Base-by-base conservation (phyloP, 2,888 invertebrate species). In the Podabrus alpinus region DNA sequence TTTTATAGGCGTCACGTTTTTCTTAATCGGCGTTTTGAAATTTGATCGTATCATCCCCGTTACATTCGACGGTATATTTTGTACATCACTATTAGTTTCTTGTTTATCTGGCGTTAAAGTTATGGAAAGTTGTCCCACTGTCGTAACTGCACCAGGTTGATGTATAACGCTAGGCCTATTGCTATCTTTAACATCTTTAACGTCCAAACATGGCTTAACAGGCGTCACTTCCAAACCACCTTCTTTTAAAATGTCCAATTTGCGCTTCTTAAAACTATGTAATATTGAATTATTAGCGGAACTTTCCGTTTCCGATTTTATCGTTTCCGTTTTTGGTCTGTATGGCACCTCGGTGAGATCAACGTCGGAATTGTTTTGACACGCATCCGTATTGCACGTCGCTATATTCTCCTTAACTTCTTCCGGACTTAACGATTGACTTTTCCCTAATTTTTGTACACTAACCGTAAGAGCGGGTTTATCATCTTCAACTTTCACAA, bases 161-260 rank as follows among this genome's bases (percentile, higher is more conserved):
- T 82, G 82, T 61, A 87, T 86, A 10, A 87, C 86, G n/a, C 86
- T 83, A 7, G 86, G 84, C 68, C 86, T 77, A 64, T 79, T 79
- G 4, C 29, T 29, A 68, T 85, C 85, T 81, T 83, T 85, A 21
- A 73, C 15, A 64, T 77, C 69, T 61, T 69, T 72, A 15, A 15
- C 29, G 19, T 77, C 74, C 13, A 15, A 60, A 13, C 15, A 24
- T 13, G 72, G 72, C 64, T 75, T 72, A 24, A 78, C 85, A 77
- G 24, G 91, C 0, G 94, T 94, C 1, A 94, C 94, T 83, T 94
- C 94, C 3, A 94, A 86, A 0, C 94, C 94, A 13, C 94, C 90
- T 81, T 94, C 93, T 74, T 93, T 92, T 59, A 94, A 88, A 62
- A 94, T 94, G 79, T 94, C 94, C 9, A 94, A 88, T 82, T 94